These are phyloP conservation scores for Dendrolimus kikuchii DNA, from an alignment of 1,140 invertebrate species.

Conservation along the genomic window DNA sequence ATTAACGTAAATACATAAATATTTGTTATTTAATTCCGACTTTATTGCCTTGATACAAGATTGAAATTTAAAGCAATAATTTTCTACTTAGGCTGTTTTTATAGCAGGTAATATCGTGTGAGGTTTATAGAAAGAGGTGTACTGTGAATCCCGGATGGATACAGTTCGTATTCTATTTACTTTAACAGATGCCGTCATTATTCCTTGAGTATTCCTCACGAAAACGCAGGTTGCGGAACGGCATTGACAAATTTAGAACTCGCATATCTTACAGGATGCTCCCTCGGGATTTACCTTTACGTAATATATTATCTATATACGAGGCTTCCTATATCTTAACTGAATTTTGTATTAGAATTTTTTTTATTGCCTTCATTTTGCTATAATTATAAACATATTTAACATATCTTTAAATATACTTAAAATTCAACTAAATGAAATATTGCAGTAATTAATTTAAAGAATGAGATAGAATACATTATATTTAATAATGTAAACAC, in stretches of 20 bases:
- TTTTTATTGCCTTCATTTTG: too few relatives aligned
- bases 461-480: too few relatives aligned
- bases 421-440: too few relatives aligned
- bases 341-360: too few relatives aligned
- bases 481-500: too few relatives aligned
- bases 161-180: conserved; percentile 63
- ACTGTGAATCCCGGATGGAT: conserved; percentile 54
- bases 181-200: conserved; percentile 64
- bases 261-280: conserved; percentile 6
- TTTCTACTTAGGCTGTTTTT: conserved; percentile 8
- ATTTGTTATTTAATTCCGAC: too few relatives aligned
- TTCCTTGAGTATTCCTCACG: conserved; percentile 47
- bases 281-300: conserved; percentile 1
- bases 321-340: too few relatives aligned
- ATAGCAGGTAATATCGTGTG: conserved; percentile 12
- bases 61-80: conserved; percentile 7
- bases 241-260: conserved; percentile 29
- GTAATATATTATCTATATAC: conserved; percentile 1
- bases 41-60: conserved; percentile 1
- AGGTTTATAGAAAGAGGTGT: conserved; percentile 61
- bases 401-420: too few relatives aligned
- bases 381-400: too few relatives aligned
- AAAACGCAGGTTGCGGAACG: conserved; percentile 21
- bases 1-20: too few relatives aligned
- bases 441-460: too few relatives aligned